phyloP scores from a whole-genome alignment of 2,113 vertebrate species.

The Asarcornis scutulata region DNA sequence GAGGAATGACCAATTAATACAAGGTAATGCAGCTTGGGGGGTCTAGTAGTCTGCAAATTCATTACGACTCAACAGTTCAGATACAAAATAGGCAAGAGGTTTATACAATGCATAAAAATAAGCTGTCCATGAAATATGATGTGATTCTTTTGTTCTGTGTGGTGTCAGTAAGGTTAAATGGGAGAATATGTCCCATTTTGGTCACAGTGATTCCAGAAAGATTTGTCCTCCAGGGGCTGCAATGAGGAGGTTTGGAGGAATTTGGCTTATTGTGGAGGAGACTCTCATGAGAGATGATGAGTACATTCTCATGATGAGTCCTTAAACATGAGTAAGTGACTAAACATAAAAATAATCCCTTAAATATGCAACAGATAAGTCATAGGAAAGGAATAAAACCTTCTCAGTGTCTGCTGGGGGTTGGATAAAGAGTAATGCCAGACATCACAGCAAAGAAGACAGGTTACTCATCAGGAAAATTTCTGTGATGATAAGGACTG shows the following conservation, averaged over 20 bases:
- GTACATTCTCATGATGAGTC: background rate
- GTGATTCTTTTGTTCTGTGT: constrained; percentile 15
- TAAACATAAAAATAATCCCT: background rate
- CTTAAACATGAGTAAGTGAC: background rate
- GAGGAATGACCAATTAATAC: background rate
- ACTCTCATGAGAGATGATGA: background rate
- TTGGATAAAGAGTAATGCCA: background rate
- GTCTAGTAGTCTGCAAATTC: background rate
- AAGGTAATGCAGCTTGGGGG: background rate
- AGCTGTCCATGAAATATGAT: background rate
- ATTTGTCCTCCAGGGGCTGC: background rate
- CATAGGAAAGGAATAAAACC: background rate
- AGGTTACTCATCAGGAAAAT: background rate
- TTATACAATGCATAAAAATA: constrained; percentile 5
- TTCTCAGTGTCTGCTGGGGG: background rate
- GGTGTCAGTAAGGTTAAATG: background rate
- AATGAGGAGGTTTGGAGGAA: background rate
- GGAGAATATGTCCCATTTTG: background rate
- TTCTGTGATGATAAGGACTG: background rate
- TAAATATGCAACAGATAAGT: background rate
- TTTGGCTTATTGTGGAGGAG: background rate
- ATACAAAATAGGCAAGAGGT: constrained; percentile 7
- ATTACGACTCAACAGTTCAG: background rate
- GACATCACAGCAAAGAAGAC: background rate
- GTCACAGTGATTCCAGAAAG: background rate